Conservation (phyloP, 2,113 vertebrate species). For the Piliocolobus tephrosceles region DNA sequence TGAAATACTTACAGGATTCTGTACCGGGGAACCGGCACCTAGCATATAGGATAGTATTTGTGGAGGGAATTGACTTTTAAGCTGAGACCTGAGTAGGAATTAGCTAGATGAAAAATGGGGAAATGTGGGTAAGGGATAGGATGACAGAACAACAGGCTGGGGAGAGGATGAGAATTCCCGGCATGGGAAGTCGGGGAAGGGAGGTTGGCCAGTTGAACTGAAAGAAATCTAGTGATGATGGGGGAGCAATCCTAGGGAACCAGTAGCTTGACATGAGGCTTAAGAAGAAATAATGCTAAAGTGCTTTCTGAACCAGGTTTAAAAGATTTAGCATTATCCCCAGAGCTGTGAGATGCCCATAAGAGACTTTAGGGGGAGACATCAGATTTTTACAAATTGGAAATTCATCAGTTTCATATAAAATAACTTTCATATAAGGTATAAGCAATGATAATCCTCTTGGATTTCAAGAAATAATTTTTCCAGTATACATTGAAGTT, state of each 20-base stretch:
- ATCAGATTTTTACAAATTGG: background rate
- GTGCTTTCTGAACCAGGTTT: background rate
- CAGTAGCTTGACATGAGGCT: background rate
- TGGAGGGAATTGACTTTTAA: constrained; percentile 1
- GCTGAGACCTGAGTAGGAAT: background rate
- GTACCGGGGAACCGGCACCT: background rate
- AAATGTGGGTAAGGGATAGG: background rate
- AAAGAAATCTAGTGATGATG: background rate
- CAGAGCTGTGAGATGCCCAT: background rate
- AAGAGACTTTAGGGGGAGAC: background rate
- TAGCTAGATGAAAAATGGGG: background rate
- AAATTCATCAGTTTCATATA: background rate
- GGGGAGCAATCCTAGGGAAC: background rate
- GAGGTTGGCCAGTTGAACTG: background rate
- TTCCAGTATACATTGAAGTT: background rate
- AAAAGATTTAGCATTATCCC: background rate
- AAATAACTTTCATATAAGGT: background rate
- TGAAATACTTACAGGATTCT: background rate
- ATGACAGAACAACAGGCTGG: background rate
- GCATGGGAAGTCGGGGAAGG: background rate
- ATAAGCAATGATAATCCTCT: background rate
- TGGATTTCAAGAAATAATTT: constrained; percentile 22
- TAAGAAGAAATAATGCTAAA: background rate
- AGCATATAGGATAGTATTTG: background rate
- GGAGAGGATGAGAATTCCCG: background rate